Evolutionary conservation across 2,797 vertebrate species (phyloP), one percentile per base, ranked within the genome.

Genomic region (Chelon labrosus): DNA sequence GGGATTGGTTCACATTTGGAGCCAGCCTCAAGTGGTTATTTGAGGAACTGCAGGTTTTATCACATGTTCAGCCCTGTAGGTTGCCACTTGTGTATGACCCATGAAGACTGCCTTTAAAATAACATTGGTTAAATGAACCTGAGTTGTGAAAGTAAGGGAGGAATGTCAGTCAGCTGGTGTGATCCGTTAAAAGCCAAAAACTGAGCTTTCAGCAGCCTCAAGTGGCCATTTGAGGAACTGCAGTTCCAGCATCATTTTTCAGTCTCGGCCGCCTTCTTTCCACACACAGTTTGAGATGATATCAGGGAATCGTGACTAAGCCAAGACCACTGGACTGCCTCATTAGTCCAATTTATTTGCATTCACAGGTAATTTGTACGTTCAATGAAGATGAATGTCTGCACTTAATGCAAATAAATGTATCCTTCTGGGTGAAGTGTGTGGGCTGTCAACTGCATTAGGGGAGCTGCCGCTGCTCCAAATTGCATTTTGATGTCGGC

Each of bases 401-500:
- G 38, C 22, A 39, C 57, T 80, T 64, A 76, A 74, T 50, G 27
- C 54, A 38, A 38, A 41, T 31, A 44, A 22, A 71, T 73, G 60
- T 46, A 11, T 73, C 50, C 10, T 53, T 19, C 53, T 9, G 2
- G 13, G 38, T 13, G 1, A 2, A 7, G 38, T 13, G 1, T 27
- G 39, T 50, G 38, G 38, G 71, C 58, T 52, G 53, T 49, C 35
- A 2, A 44, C 67, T 47, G 46, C 72, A 73, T 77, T 69, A 60
- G 49, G 17, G 35, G 38, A 58, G 38, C 64, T 41, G 11, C 57
- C 42, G 4, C 54, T 7, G 11, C 59, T 75, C 55, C 68, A 67
- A 59, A 80, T 71, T 27, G 70, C 13, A 10, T 70, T 82, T 56
- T 65, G 54, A 76, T 60, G 60, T 68, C 12, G 44, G 50, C 64